phyloP scores from a whole-genome alignment of 2,888 invertebrate species.

The Chrysodeixis includens region DNA sequence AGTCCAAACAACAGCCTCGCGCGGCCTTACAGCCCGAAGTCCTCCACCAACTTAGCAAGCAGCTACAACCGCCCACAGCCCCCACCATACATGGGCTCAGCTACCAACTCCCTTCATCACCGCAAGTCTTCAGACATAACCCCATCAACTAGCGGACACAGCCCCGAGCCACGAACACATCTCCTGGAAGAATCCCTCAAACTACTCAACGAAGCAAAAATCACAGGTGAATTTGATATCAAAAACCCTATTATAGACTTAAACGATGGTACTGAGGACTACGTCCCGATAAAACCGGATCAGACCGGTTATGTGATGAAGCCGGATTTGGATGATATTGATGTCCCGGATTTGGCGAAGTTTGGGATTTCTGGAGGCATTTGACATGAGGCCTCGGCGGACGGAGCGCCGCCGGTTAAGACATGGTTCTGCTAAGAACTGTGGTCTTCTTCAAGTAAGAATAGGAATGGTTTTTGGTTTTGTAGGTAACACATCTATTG shows the following conservation, averaged over 20 bases:
- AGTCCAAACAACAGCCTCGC: constrained; percentile 89
- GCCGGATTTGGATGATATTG: constrained; percentile 76
- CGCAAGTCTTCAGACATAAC: constrained; percentile 73
- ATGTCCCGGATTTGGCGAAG: constrained; percentile 79
- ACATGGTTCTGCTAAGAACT: constrained; percentile 86
- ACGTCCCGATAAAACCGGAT: constrained; percentile 73
- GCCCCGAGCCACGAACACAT: constrained; percentile 77
- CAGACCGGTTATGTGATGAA: constrained; percentile 53
- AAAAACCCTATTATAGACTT: constrained; percentile 81
- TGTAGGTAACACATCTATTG: no score
- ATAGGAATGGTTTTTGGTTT: no score
- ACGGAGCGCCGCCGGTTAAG: constrained; percentile 81
- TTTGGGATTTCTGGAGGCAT: constrained; percentile 77
- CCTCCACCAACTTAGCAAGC: constrained; percentile 78
- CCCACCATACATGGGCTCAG: constrained; percentile 81
- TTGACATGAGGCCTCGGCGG: constrained; percentile 80
- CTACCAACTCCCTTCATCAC: constrained; percentile 78
- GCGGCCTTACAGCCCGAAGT: constrained; percentile 86
- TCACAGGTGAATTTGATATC: constrained; percentile 74
- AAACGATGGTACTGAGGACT: constrained; percentile 81
- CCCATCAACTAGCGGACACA: constrained; percentile 71
- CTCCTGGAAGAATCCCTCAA: constrained; percentile 84
- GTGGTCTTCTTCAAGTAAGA: neutral
- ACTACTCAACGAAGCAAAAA: constrained; percentile 85
- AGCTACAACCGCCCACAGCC: constrained; percentile 86